Percentiles rank a stretch among this genome's conserved stretches.
Conservation (phyloP, 2,113 vertebrate genomes). For the Rhagologus leucostigma region DNA sequence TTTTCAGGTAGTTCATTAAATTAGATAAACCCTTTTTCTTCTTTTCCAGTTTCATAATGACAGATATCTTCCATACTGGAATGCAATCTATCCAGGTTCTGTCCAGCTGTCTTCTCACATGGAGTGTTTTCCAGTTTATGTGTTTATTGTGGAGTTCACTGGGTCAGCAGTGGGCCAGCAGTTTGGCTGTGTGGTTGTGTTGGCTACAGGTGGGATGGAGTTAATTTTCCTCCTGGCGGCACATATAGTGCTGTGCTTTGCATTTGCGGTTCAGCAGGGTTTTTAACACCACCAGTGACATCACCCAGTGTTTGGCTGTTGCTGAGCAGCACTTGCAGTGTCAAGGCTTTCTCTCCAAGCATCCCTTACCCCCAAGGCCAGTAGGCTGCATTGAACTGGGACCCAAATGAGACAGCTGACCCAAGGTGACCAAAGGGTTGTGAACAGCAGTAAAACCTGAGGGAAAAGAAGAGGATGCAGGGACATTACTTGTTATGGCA, state of each 20-base stretch:
- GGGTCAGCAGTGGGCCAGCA: background rate
- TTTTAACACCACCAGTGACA: background rate
- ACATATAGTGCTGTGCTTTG: background rate
- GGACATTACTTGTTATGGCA: background rate
- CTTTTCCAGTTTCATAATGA: background rate
- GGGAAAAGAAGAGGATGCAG: background rate
- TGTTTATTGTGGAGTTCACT: background rate
- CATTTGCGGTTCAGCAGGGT: background rate
- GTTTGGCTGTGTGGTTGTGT: background rate
- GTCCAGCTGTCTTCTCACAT: background rate
- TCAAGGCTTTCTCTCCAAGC: background rate
- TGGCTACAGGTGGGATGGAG: background rate
- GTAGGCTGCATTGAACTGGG: background rate
- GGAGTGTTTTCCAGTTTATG: background rate
- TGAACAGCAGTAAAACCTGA: background rate
- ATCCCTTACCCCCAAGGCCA: fast-evolving
- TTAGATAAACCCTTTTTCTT: background rate
- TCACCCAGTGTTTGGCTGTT: background rate
- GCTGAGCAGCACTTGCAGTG: background rate
- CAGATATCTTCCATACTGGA: background rate
- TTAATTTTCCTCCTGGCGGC: background rate
- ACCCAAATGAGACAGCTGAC: background rate
- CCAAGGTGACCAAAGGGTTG: background rate
- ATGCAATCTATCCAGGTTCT: background rate
- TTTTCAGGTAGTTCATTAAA: background rate